These are phyloP conservation scores for Gymnorhina tibicen DNA, from an alignment of 2,113 vertebrate species.

Conservation along the genomic window DNA sequence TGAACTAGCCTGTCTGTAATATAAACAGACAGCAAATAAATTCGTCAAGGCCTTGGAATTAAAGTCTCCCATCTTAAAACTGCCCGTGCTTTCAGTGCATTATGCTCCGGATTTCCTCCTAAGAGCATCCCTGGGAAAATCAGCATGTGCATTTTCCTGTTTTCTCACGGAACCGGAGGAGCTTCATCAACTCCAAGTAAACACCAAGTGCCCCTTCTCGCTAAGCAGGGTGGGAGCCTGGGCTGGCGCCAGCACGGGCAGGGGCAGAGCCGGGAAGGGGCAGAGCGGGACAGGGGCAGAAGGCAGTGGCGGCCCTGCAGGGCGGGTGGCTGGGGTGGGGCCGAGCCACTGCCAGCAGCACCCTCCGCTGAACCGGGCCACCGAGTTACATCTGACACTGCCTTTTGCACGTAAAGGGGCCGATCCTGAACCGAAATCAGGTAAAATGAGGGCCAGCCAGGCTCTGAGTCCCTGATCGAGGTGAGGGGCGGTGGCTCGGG, in stretches of 20 bases:
- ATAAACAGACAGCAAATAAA: not conserved
- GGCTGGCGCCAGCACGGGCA: not conserved
- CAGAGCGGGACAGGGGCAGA: not conserved
- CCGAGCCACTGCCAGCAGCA: too few relatives aligned
- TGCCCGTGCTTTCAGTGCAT: not conserved
- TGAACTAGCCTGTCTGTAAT: not conserved
- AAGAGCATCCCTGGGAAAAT: not conserved
- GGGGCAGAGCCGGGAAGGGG: too few relatives aligned
- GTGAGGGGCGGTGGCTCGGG: not conserved
- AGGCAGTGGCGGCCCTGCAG: rapidly evolving
- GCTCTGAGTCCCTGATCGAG: not conserved
- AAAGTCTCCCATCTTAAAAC: not conserved
- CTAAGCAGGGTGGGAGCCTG: not conserved
- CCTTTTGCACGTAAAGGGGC: rapidly evolving
- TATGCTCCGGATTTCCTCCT: not conserved
- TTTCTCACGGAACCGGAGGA: not conserved
- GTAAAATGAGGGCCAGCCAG: too few relatives aligned
- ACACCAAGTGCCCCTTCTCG: rapidly evolving
- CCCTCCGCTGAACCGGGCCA: too few relatives aligned
- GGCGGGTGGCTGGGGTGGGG: too few relatives aligned
- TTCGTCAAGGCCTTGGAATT: not conserved
- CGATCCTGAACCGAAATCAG: not conserved
- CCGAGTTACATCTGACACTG: too few relatives aligned
- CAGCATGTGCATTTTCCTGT: not conserved
- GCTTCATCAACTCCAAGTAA: not conserved